Percentiles rank a stretch among this genome's conserved stretches.
phyloP scores from a whole-genome alignment of 1,140 invertebrate species.

The Probaryconus sp. region DNA sequence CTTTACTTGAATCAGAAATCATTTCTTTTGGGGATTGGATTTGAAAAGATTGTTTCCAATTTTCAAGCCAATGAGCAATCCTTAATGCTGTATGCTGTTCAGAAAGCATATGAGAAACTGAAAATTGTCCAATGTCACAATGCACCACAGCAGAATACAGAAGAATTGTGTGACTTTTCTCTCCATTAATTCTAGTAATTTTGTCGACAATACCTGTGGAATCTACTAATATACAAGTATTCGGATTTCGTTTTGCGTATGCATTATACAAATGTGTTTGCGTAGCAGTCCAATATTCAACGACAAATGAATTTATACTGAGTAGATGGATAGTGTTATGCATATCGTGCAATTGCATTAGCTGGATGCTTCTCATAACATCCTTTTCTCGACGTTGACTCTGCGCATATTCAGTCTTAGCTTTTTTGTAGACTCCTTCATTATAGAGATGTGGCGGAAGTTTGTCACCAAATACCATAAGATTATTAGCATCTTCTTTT shows the following conservation, averaged over 20 bases:
- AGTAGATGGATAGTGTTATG: background rate
- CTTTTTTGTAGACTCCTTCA: background rate
- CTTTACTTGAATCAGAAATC: constrained; percentile 13
- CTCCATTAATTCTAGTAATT: background rate
- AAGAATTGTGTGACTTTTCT: background rate
- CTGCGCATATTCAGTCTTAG: background rate
- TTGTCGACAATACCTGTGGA: constrained; percentile 11
- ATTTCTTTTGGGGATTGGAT: constrained; percentile 11
- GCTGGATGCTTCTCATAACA: background rate
- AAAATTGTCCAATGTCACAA: constrained; percentile 17
- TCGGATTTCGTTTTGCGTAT: background rate
- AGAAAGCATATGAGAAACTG: constrained; percentile 7
- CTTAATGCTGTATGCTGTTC: constrained; percentile 4
- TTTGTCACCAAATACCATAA: constrained; percentile 1
- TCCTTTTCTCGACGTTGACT: background rate
- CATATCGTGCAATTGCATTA: constrained; percentile 1
- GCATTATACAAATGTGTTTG: constrained; percentile 10
- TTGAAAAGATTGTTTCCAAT: background rate
- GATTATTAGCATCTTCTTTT: constrained; percentile 4
- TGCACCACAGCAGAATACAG: constrained; percentile 5
- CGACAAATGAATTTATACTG: background rate
- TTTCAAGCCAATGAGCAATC: constrained; percentile 22
- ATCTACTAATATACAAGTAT: constrained; percentile 6
- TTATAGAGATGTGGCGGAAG: constrained; percentile 4
- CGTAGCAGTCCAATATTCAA: constrained; percentile 7